Base-by-base conservation (phyloP, 2,888 invertebrate genomes). In the Metellina segmentata region DNA sequence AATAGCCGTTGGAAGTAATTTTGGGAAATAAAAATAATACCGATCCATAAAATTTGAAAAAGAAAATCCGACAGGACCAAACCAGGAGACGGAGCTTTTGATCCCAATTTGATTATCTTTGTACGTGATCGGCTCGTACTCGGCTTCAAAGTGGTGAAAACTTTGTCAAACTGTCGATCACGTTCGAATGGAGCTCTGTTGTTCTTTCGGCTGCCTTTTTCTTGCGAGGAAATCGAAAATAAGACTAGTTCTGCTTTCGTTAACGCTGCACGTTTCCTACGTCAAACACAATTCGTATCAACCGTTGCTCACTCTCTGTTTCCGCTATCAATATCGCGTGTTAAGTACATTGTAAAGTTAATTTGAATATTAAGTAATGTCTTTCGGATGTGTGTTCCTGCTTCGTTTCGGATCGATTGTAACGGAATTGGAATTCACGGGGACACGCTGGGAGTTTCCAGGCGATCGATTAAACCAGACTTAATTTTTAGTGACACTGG, bases 71-170 rank as follows among this genome's bases (percentile, higher is more conserved):
- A 71, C 19, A 16, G n/a, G 81, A 48, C 7, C 19, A 51, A 16
- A 61, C 48, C 13, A 61, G 69, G 34, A 20, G 53, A 51, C 74
- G 53, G 48, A 75, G 61, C 69, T 69, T 88, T 88, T 88, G 88
- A 88, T 88, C 88, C 81, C 88, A 88, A 88, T 81, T 88, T 88
- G 88, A 88, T 88, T 88, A 88, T 88, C 75, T 81, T 61, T 75
- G 74, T 81, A 88, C 88, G 88, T 88, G 88, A 88, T 81, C 61
- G 52, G 53, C 71, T 49, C 72, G 48, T 9, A 20, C 72, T 72
- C 34, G 6, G 51, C 88, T 88, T 75, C 20, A 81, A 74, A 79
- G 79, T 81, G 88, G 81, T 88, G 88, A 61, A 81, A 75, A 74
- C 74, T 81, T 75, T 88, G 75, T 88, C 88, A 88, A 88, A 75